Base-by-base conservation (phyloP, 2,888 invertebrate genomes). In the Sphinx pinastri region DNA sequence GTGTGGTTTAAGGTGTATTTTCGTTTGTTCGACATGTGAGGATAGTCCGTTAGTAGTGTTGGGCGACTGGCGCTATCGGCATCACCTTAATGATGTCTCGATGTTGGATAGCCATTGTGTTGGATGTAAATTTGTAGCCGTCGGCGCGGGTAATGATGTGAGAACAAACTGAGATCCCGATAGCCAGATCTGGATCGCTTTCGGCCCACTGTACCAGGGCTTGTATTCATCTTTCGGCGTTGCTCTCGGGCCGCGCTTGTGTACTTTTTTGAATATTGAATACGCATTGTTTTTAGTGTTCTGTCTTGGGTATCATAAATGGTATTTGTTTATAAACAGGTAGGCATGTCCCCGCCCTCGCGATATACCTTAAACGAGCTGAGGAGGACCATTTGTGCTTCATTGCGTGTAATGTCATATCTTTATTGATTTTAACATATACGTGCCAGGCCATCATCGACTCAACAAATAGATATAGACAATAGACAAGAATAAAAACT, bases 21-120 rank as follows among this genome's bases (percentile, higher is more conserved):
- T 66, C 77, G 73, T 74, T 78, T 74, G 67, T 73, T 45, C 68
- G 57, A 45, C 45, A 38, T 66, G 67, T 77, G 71, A 76, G 78
- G 78, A 79, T 91, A 83, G 79, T 82, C 76, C 84, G 81, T 89
- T 91, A 81, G 77, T 77, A 76, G 73, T 76, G 84, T 75, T 80
- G 76, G 75, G 80, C 77, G 82, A 81, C 88, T 90, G 93, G 93
- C 93, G 93, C 93, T 94, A 93, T 94, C 93, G 91, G 92, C 93
- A 94, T 94, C 93, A 94, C 94, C 93, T 93, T 94, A 94, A 94
- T 94, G 94, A 94, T 94, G 93, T 93, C 93, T 93, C 93, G 94
- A 94, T 93, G 93, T 91, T 91, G 93, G 93, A 94, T 93, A 93
- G 92, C 93, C 93, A 94, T 94, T 93, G 94, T 94, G 93, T 90